A percentile compares a stretch with the other conserved stretches of the same genome.
These are phyloP conservation scores for Drosophila subobscura DNA, from an alignment of 1,140 invertebrate genomes.

Conservation along the genomic window DNA sequence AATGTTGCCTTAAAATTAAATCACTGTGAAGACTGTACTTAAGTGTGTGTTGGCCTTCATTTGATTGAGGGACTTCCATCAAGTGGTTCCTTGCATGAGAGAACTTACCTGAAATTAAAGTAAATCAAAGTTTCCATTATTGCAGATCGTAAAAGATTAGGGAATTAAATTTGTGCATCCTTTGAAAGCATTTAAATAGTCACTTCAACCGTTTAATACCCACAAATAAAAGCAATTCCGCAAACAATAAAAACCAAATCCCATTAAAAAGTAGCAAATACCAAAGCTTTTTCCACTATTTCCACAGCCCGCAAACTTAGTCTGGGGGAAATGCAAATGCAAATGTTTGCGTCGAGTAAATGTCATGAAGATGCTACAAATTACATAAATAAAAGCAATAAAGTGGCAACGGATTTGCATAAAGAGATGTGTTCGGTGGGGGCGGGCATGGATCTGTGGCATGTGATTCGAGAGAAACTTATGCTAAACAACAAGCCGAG, in stretches of 20 bases:
- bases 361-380: slow-evolving; percentile 56
- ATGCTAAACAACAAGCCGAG: slow-evolving; percentile 40
- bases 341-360: slow-evolving; percentile 67
- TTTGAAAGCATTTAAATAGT: too few relatives aligned
- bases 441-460: slow-evolving; percentile 3
- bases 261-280: slow-evolving; percentile 23
- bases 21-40: too few relatives aligned
- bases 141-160: neutral
- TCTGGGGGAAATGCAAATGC: slow-evolving; percentile 33
- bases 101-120: slow-evolving; percentile 36
- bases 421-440: slow-evolving; percentile 4
- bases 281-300: slow-evolving; percentile 37
- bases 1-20: neutral
- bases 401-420: slow-evolving; percentile 58
- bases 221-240: slow-evolving; percentile 1
- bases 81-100: neutral
- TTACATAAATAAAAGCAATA: slow-evolving; percentile 76
- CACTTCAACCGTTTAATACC: neutral
- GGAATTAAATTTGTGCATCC: neutral
- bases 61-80: too few relatives aligned
- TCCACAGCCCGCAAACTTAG: slow-evolving; percentile 31
- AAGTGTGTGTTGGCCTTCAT: too few relatives aligned
- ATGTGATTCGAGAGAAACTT: slow-evolving; percentile 19
- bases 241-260: slow-evolving; percentile 17
- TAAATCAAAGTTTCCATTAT: neutral